phyloP scores from a whole-genome alignment of 2,888 invertebrate species.

The Metallyticus violacea region DNA sequence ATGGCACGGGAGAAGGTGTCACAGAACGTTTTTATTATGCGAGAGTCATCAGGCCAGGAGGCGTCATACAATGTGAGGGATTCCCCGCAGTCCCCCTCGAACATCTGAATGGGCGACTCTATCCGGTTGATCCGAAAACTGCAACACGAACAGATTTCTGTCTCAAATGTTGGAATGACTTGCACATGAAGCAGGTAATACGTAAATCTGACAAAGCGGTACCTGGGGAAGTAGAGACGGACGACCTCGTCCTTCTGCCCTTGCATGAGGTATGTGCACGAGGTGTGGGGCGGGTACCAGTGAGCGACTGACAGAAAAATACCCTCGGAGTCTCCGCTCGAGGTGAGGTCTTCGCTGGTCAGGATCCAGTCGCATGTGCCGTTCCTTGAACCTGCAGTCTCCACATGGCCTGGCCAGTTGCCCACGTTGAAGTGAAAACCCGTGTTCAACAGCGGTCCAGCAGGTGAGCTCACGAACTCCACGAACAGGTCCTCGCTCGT shows the following conservation, averaged over 20 bases:
- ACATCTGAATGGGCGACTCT: constrained; percentile 81
- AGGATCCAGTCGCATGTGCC: constrained; percentile 88
- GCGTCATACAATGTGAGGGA: constrained; percentile 88
- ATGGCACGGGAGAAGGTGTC: constrained; percentile 90
- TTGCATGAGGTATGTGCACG: constrained; percentile 86
- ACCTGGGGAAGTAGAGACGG: constrained; percentile 86
- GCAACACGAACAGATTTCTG: constrained; percentile 39
- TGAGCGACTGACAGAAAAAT: constrained; percentile 89
- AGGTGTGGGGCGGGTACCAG: constrained; percentile 92
- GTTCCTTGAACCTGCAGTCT: constrained; percentile 81
- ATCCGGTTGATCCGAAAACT: constrained; percentile 87
- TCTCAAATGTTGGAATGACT: too few species aligned
- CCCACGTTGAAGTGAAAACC: constrained; percentile 95
- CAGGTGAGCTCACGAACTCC: constrained; percentile 85
- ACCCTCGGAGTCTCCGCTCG: constrained; percentile 79
- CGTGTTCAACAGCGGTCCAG: constrained; percentile 85
- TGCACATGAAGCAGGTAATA: too few species aligned
- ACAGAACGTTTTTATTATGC: constrained; percentile 91
- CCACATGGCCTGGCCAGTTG: constrained; percentile 90
- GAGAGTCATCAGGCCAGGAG: constrained; percentile 81
- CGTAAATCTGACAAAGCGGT: too few species aligned
- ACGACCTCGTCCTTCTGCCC: constrained; percentile 85
- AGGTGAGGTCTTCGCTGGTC: constrained; percentile 74
- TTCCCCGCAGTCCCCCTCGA: constrained; percentile 86
- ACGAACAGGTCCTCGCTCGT: constrained; percentile 86